phyloP scores from a whole-genome alignment of 2,888 invertebrate species.

The Trachelus stipa region DNA sequence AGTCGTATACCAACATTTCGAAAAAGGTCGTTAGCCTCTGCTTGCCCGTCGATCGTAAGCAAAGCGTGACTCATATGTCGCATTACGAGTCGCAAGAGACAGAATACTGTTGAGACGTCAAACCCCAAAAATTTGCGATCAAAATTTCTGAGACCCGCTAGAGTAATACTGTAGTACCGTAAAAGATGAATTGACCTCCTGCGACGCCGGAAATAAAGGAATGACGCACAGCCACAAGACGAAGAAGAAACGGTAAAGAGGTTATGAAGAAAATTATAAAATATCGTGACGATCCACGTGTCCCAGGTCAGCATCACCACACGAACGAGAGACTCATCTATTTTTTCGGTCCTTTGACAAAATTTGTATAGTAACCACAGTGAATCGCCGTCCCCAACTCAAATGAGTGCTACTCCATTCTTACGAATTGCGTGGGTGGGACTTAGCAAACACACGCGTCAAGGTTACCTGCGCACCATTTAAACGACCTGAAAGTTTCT shows the following conservation, averaged over 20 bases:
- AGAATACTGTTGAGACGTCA: neutral
- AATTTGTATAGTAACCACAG: neutral
- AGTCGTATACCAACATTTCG: neutral
- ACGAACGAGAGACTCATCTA: neutral
- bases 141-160: neutral
- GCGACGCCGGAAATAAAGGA: neutral
- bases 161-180: neutral
- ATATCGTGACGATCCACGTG: neutral
- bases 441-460: neutral
- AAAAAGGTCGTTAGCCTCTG: conserved; percentile 11
- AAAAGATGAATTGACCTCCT: neutral
- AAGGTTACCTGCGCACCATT: neutral
- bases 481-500: neutral
- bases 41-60: neutral
- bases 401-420: neutral
- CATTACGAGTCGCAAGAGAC: neutral
- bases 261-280: neutral
- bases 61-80: conserved; percentile 3
- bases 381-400: neutral
- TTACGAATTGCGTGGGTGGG: neutral
- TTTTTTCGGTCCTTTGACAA: neutral
- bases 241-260: neutral
- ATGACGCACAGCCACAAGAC: neutral
- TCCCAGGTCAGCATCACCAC: neutral
- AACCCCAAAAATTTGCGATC: neutral